Evolutionary conservation across 1,140 invertebrate genomes (phyloP), one percentile per base, ranked within the genome.

Genomic region (Drosophila pruinosa): DNA sequence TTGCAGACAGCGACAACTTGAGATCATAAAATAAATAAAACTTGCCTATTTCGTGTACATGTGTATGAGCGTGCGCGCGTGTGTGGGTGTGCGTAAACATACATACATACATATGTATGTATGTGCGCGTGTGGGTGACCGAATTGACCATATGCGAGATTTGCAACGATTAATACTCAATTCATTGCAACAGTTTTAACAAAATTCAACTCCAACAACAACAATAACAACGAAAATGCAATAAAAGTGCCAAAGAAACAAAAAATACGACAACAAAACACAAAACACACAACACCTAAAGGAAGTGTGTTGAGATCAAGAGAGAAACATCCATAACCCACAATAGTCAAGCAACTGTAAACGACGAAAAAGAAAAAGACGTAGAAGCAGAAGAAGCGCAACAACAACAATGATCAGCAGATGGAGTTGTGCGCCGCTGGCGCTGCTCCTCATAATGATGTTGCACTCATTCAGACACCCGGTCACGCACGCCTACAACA

Each of bases 401-500:
- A 64, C 7, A 17, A 21, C 41, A 19, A 24, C 50, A 61, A 41
- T 54, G 62, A 65, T 36, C 34, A 62, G 50, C 50, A 57, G 62
- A 26, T 38, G 50, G 22, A 61, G 67, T 36, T 52, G 36, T 10
- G 24, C 21, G 22, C 26, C 22, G 34, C 14, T 54, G 56, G 57
- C 48, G 10, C 8, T 52, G 69, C 58, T 64, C 17, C 26, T 75
- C 1, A 22, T 26, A 19, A 2, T 41, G 39, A 34, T 34, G 38
- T 39, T 75, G 65, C 65, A 36, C 10, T 54, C 12, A 10, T 6
- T 6, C 10, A n/a, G 12, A 24, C 45, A 47, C 0, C 47, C 17
- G 24, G 47, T 28, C 47, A 62, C 50, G 12, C 52, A 47, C 53
- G 58, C 59, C 72, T 91, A 91, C 39, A 91, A 91, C 70, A 83